Conservation (phyloP, 2,888 invertebrate genomes). For the Acleris sparsana region DNA sequence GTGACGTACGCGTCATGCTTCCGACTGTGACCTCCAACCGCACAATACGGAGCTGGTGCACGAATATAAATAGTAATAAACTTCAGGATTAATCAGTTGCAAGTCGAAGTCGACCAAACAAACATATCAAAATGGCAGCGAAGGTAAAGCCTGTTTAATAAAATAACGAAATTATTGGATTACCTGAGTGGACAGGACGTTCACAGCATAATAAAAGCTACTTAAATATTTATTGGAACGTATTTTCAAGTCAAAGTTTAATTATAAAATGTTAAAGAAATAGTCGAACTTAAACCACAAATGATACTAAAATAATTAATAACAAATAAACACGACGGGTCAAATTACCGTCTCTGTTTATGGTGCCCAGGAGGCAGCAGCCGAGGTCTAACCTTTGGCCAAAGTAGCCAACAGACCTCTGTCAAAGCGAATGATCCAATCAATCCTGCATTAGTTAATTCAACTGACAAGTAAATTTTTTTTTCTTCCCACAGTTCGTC, state of each 20-base stretch:
- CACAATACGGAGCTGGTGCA: conserved; percentile 17
- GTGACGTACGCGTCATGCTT: conserved; percentile 32
- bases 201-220: not conserved
- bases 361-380: too few relatives aligned
- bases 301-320: too few relatives aligned
- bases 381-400: too few relatives aligned
- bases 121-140: conserved; percentile 38
- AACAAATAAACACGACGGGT: too few relatives aligned
- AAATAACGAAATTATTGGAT: conserved; percentile 10
- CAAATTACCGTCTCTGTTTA: too few relatives aligned
- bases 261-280: too few relatives aligned
- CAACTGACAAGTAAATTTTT: too few relatives aligned
- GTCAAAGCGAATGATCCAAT: too few relatives aligned
- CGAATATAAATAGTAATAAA: conserved; percentile 38
- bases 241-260: not conserved
- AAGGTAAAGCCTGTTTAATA: conserved; percentile 30
- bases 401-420: too few relatives aligned
- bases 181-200: not conserved
- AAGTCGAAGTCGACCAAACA: conserved; percentile 36
- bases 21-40: conserved; percentile 36
- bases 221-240: not conserved
- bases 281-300: too few relatives aligned
- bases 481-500: conserved; percentile 53
- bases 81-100: conserved; percentile 35
- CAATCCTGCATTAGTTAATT: too few relatives aligned